Conservation (phyloP, 2,797 vertebrate genomes). For the Enteromius mattozi region DNA sequence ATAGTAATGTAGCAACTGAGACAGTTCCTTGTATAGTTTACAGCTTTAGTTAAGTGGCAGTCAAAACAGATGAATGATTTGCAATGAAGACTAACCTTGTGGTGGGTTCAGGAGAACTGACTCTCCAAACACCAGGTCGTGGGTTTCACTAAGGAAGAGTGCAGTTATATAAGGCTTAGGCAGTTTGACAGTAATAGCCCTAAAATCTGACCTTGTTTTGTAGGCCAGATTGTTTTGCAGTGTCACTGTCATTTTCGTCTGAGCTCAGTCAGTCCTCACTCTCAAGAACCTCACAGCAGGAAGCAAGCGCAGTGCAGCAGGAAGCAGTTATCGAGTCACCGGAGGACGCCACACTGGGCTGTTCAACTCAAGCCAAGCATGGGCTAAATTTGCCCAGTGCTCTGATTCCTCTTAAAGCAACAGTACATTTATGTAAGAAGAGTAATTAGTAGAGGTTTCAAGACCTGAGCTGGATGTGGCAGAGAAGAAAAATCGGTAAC, state of each 20-base stretch:
- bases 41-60: not conserved
- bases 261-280: conserved; percentile 23
- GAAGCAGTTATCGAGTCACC: conserved; percentile 30
- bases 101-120: not conserved
- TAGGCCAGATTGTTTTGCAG: conserved; percentile 22
- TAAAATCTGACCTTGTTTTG: conserved; percentile 25
- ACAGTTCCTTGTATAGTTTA: not conserved
- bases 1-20: not conserved
- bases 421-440: conserved; percentile 1
- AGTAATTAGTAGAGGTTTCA: not conserved
- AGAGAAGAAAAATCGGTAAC: not conserved
- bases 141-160: conserved; percentile 11
- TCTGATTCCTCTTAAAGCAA: conserved; percentile 40
- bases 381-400: conserved; percentile 31
- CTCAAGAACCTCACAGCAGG: conserved; percentile 25
- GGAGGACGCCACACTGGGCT: conserved; percentile 24
- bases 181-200: conserved; percentile 17
- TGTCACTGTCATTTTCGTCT: conserved; percentile 22
- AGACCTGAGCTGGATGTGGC: not conserved
- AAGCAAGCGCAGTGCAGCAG: conserved; percentile 23
- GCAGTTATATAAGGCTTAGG: conserved; percentile 14
- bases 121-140: not conserved
- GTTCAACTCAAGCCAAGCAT: conserved; percentile 26
- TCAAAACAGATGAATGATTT: not conserved
- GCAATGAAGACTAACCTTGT: not conserved